These are phyloP conservation scores for Papilio gigon DNA, from an alignment of 2,888 invertebrate genomes.

Conservation along the genomic window DNA sequence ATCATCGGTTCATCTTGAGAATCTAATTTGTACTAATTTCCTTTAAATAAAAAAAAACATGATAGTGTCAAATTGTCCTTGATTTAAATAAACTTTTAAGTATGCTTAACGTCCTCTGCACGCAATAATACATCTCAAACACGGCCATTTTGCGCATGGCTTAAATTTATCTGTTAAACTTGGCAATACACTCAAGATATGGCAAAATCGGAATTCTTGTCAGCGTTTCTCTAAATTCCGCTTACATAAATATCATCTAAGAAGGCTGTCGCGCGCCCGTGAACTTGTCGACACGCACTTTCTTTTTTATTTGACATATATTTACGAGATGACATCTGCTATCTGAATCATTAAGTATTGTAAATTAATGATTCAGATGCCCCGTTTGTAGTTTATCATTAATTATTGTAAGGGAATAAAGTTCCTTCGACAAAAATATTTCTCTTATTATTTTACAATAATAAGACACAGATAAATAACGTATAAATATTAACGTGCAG, in stretches of 20 bases:
- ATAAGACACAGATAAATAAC: neutral
- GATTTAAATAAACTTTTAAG: no score
- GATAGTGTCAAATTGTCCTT: no score
- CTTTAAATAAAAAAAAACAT: no score
- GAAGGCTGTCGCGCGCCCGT: conserved; percentile 29
- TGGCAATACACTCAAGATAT: neutral
- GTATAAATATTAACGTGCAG: neutral
- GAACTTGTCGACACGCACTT: conserved; percentile 33
- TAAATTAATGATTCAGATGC: neutral
- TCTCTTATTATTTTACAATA: no score
- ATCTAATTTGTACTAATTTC: no score
- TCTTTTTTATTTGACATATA: conserved; percentile 25
- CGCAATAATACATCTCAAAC: no score
- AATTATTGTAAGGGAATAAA: neutral
- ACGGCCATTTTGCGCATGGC: neutral
- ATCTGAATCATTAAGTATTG: neutral
- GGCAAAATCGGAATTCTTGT: conserved; percentile 12
- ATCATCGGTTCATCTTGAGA: no score
- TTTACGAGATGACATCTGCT: neutral
- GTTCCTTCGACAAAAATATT: no score
- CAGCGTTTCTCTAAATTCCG: conserved; percentile 21
- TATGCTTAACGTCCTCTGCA: no score
- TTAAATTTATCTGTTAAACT: neutral
- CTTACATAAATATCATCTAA: conserved; percentile 27
- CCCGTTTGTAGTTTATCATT: neutral